Base-by-base conservation (phyloP, 1,140 invertebrate genomes). In the Bradynema listronoti region DNA sequence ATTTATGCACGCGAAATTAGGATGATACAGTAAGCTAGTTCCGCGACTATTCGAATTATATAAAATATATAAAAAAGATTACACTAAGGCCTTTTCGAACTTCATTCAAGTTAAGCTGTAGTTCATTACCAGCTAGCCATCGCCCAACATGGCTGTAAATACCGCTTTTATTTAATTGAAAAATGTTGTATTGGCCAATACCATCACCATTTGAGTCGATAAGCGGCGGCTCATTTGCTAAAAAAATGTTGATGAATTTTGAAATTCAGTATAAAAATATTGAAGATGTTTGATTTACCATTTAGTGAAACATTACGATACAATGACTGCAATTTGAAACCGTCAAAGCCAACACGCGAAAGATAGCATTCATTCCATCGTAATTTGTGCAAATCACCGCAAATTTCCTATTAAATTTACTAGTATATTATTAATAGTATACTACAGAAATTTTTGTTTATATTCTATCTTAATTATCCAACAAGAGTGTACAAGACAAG, bases 141-240 rank as follows among this genome's bases (percentile, higher is more conserved):
- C 56, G 49, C 22, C 70, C 69, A 9, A 75, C 75, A 27, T 60
- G 53, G n/a, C 34, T 41, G 61, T 77, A 77, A 19, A 51, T 36
- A 32, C 74, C 76, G 30, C 66, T 46, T 19, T 58, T 55, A 42
- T 71, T 63, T n/a, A 78, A 41, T 54, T 78, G 75, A 53, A 77
- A 77, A 33, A 82, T 81, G 53, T 71, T 80, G 60, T 82, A 82
- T 42, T 79, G 67, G 0, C 81, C 81, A 25, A 80, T 73, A 4
- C 80, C 81, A 61, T 82, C 81, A 1, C 81, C 81, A n/a, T 77
- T 76, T 16, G 78, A 63, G 60, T 82, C 79, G 58, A 82, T 77
- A 14, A 78, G 54, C 36, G 74, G 66, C 24, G 60, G 60, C 33
- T 71, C 57, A 1, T 49, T 34, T 11, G 54, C 69, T 68, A 19